phyloP scores from a whole-genome alignment of 2,113 vertebrate species.

The Cryptomyrus ogoouensis region DNA sequence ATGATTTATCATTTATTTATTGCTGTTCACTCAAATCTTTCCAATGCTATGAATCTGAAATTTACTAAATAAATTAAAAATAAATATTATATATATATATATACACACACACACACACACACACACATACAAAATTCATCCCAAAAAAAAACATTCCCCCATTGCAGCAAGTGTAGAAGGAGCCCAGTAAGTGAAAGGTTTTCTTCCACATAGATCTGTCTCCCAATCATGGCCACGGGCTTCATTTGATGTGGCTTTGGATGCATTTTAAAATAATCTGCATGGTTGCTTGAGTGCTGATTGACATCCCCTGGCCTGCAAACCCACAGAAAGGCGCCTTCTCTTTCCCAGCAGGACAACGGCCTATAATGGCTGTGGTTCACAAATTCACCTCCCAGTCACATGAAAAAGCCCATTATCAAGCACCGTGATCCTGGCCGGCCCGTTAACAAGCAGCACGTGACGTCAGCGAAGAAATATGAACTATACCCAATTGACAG shows the following conservation, averaged over 20 bases:
- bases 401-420: not conserved
- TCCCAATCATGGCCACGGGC: not conserved
- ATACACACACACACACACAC: too few relatives aligned
- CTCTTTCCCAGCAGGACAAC: constrained; percentile 14
- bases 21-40: too few relatives aligned
- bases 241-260: not conserved
- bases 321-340: not conserved
- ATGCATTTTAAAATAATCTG: constrained; percentile 60
- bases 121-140: too few relatives aligned
- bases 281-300: constrained; percentile 46
- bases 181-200: not conserved
- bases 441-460: not conserved
- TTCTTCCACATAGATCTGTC: not conserved
- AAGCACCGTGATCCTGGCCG: not conserved
- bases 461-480: not conserved
- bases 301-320: constrained; percentile 17
- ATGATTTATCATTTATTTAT: not conserved
- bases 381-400: not conserved
- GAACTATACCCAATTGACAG: not conserved
- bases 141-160: not conserved
- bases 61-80: too few relatives aligned
- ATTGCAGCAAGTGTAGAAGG: not conserved
- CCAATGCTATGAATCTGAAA: too few relatives aligned
- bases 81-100: too few relatives aligned
- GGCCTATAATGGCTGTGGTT: not conserved